Evolutionary conservation across 2,113 vertebrate species (phyloP).

Genomic region (Sapayoa aenigma): DNA sequence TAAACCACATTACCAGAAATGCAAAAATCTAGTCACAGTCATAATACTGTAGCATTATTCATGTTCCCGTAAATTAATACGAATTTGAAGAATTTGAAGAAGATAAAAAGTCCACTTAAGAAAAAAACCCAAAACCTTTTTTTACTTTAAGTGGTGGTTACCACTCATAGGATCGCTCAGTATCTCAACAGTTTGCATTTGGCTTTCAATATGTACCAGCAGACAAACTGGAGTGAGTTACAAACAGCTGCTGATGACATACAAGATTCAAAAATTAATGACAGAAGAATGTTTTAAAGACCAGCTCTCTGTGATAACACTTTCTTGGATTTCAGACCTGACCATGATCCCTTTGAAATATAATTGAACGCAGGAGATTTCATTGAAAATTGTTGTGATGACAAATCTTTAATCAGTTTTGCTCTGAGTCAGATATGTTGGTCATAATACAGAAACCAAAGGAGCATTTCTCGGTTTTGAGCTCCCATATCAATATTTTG

Average conservation of each 20-base stretch:
- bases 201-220: rapidly evolving
- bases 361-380: neutral
- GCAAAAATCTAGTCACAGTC: neutral
- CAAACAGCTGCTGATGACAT: neutral
- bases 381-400: neutral
- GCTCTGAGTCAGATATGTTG: neutral
- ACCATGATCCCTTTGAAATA: neutral
- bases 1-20: neutral
- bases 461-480: neutral
- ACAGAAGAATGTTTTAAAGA: neutral
- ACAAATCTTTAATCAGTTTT: neutral
- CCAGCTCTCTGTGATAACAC: neutral
- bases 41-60: neutral
- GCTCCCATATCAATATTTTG: neutral
- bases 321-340: neutral
- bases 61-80: neutral
- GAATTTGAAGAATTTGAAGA: neutral
- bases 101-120: neutral
- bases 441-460: neutral
- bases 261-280: neutral
- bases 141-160: neutral
- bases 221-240: neutral
- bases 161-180: neutral
- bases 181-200: neutral
- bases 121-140: neutral